Evolutionary conservation across 1,140 invertebrate genomes (phyloP), one percentile per base, ranked within the genome.

Genomic region (Drosophila bocqueti): DNA sequence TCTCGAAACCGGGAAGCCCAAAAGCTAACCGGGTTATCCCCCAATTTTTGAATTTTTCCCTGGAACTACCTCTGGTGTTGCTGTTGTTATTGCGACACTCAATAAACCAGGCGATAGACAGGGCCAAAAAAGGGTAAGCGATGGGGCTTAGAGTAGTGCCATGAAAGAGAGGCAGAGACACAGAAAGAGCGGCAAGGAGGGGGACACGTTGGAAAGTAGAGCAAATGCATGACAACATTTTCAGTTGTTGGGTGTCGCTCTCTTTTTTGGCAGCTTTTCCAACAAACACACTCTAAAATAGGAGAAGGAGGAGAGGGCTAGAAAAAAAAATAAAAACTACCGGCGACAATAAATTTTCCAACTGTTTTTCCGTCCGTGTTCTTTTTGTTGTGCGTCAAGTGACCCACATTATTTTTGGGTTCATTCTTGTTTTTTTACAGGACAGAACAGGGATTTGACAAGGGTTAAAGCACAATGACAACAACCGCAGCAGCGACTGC

Each of bases 301-400:
- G n/a, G 18, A 34, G 16, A 6, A 43, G 15, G 18, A 29, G 34
- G 1, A 63, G 13, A 13, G 6, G 6, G 43, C 43, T 36, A n/a
- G 8, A 1, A 18, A n/a, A 24, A 31, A 9, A 47, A 34, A 46
- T 46, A 49, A 71, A 49, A 42, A 52, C 55, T 73, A 74, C 71
- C 67, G 71, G 68, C 71, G 68, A 74, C 68, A 74, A 74, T 74
- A 74, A 74, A 74, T 74, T 74, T 74, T 73, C 71, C 71, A 74
- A 74, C 68, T 73, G 71, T 73, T 73, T 73, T 73, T 60, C 52
- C 46, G 15, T 24, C n/a, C 64, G 26, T 71, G 49, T 71, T 71
- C 26, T 55, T 71, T 34, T 75, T 75, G 49, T 75, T 61, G 72
- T 63, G 71, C 71, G 68, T 74, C 71, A 74, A 74, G 67, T 74